Conservation (phyloP, 2,797 vertebrate genomes). For the Chiloscyllium punctatum region DNA sequence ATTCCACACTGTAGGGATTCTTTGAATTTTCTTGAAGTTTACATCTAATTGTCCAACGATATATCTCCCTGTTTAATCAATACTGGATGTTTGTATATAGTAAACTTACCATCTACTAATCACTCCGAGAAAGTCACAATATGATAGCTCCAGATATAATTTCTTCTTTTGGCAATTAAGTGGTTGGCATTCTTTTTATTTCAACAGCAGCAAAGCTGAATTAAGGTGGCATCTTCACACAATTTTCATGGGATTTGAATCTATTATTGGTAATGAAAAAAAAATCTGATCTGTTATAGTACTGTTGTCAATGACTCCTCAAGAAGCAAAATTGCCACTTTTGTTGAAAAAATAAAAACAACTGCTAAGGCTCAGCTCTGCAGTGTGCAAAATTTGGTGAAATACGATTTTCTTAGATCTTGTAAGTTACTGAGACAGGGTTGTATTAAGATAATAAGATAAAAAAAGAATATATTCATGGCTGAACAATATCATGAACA, state of each 20-base stretch:
- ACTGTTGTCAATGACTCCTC: not conserved
- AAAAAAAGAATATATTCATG: not conserved
- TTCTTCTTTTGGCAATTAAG: not conserved
- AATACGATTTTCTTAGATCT: not conserved
- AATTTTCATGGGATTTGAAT: not conserved
- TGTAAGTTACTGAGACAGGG: too few species aligned
- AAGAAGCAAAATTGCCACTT: not conserved
- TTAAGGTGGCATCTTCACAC: not conserved
- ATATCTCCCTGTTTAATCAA: not conserved
- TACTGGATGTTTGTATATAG: not conserved
- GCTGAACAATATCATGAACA: not conserved
- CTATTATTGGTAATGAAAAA: not conserved
- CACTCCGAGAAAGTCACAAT: not conserved
- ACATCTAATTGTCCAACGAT: not conserved
- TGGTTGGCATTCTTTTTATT: not conserved
- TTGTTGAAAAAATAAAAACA: not conserved
- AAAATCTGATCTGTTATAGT: not conserved
- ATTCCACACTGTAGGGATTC: too few species aligned
- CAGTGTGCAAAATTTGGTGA: not conserved
- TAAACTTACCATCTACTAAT: not conserved
- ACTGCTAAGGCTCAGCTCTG: not conserved
- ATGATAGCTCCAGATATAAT: not conserved
- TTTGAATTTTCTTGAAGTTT: not conserved
- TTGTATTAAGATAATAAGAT: not conserved
- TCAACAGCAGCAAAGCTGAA: not conserved